These are phyloP conservation scores for Eremobia ochroleuca DNA, from an alignment of 2,888 invertebrate genomes.

Conservation along the genomic window DNA sequence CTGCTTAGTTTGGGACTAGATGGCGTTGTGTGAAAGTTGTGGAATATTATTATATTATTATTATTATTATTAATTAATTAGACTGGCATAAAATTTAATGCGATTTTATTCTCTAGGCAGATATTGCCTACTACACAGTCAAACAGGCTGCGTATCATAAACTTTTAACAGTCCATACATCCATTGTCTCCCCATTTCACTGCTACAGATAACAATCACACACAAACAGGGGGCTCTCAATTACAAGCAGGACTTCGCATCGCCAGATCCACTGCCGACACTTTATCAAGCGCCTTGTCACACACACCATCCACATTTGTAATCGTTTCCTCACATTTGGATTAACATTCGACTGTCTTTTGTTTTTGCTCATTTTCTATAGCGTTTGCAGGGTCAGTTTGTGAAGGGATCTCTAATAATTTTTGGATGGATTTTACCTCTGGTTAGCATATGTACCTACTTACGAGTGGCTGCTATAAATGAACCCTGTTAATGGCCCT, in stretches of 20 bases:
- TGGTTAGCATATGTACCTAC: background rate
- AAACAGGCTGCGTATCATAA: slow-evolving; percentile 6
- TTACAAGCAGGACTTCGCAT: slow-evolving; percentile 69
- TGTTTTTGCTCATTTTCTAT: slow-evolving; percentile 28
- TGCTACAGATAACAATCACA: slow-evolving; percentile 44
- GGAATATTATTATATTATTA: no score
- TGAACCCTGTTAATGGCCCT: background rate
- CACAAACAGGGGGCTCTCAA: slow-evolving; percentile 53
- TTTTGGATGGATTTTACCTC: background rate
- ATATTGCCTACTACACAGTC: background rate
- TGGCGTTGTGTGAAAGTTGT: no score
- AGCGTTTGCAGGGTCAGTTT: background rate
- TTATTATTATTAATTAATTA: no score
- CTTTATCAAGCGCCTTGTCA: slow-evolving; percentile 71
- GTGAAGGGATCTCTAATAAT: background rate
- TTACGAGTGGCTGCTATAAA: background rate
- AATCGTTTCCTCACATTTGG: slow-evolving; percentile 41
- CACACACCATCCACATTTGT: slow-evolving; percentile 58
- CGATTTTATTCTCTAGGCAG: background rate
- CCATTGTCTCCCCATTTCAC: slow-evolving; percentile 40
- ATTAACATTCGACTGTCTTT: slow-evolving; percentile 24
- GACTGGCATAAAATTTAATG: background rate
- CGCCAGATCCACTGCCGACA: slow-evolving; percentile 69
- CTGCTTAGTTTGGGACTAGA: no score
- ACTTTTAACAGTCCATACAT: slow-evolving; percentile 27